These are phyloP conservation scores for Flexamia atlantica DNA, from an alignment of 2,888 invertebrate genomes.

Conservation along the genomic window DNA sequence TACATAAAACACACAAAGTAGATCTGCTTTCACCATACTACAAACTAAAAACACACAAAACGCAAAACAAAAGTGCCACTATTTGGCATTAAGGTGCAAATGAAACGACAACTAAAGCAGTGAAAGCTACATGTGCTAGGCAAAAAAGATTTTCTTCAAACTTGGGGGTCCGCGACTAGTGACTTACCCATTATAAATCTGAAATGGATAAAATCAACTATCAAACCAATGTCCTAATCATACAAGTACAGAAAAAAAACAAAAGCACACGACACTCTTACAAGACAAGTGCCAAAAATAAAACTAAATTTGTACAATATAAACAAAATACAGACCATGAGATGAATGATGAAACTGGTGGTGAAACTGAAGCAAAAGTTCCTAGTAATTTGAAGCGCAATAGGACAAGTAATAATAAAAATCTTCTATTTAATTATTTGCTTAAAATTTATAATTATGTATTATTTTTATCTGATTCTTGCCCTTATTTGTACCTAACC, in stretches of 20 bases:
- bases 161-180: slow-evolving; percentile 56
- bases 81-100: slow-evolving; percentile 28
- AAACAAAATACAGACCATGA: slow-evolving; percentile 47
- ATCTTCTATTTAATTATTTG: too few relatives aligned
- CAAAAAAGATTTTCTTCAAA: slow-evolving; percentile 57
- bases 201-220: slow-evolving; percentile 66
- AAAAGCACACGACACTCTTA: slow-evolving; percentile 49
- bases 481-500: too few relatives aligned
- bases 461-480: too few relatives aligned
- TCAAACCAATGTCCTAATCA: slow-evolving; percentile 48
- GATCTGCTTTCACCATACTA: slow-evolving; percentile 46
- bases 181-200: slow-evolving; percentile 67
- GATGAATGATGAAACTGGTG: neutral
- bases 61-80: slow-evolving; percentile 45
- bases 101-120: slow-evolving; percentile 52
- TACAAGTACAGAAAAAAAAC: slow-evolving; percentile 1
- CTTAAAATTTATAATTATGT: too few relatives aligned
- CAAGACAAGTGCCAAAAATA: slow-evolving; percentile 36
- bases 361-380: too few relatives aligned
- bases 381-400: too few relatives aligned
- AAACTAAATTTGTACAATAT: slow-evolving; percentile 18
- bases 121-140: slow-evolving; percentile 62
- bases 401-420: too few relatives aligned
- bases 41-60: slow-evolving; percentile 37
- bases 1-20: neutral